Evolutionary conservation across 2,113 vertebrate genomes (phyloP), one percentile per base, ranked within the genome.

Genomic region (Pseudonaja textilis): DNA sequence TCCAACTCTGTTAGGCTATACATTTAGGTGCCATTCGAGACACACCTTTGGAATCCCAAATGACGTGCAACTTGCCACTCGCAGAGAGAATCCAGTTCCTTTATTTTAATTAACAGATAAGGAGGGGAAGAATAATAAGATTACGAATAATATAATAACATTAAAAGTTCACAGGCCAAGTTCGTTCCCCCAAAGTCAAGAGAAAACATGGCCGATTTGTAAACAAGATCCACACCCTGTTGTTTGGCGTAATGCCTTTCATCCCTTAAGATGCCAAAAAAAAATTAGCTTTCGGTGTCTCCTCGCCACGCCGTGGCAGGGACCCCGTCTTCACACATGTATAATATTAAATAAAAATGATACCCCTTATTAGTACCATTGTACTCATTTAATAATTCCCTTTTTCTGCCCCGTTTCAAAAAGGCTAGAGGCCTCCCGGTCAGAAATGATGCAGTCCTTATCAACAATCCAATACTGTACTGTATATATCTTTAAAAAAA

Each of bases 121-220:
- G 57, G 39, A 69, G 64, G 4, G 16, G 25, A n/a, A 56, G 23
- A 88, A 88, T 74, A 69, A 74, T 29, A 69, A 52, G 47, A 56
- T 34, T 55, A n/a, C 42, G 54, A 74, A 92, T 74, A 92, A 88
- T 45, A 92, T n/a, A 85, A 86, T 47, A 91, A 57, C 23, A 81
- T 74, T 34, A 57, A 91, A 89, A n/a, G 25, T 92, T 81, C 91
- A 89, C 61, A 45, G 91, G 61, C 87, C 87, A n/a, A 39, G 87
- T 25, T 89, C 16, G 23, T n/a, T 26, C 26, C 39, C 61, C 39
- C 45, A 52, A 55, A 52, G 34, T 74, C 91, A 5, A 4, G 26
- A 57, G 52, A 55, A 61, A 81, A 14, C 47, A 52, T 4, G 61
- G 12, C 34, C 61, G 4, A 74, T 92, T 47, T 81, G 91, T 89